Percentiles rank a stretch among this genome's conserved stretches.
Conservation (phyloP, 1,140 invertebrate species). For the Cyclina sinensis region DNA sequence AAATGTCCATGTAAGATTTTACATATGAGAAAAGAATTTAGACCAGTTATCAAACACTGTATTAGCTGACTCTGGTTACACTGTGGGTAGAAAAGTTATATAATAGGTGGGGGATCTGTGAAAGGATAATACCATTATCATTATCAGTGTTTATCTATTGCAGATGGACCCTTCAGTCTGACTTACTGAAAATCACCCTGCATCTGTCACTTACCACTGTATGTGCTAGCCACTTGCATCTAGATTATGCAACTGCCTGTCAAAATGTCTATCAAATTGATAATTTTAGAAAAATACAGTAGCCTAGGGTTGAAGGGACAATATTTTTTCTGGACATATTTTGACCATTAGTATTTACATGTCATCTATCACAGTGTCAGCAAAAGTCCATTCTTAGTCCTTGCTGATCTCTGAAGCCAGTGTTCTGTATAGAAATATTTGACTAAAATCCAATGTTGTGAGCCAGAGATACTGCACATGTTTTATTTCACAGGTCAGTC, state of each 20-base stretch:
- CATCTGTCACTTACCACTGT: background rate
- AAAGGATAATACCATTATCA: constrained; percentile 7
- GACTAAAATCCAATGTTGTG: too few species aligned
- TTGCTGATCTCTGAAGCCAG: background rate
- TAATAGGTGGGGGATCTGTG: background rate
- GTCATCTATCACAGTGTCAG: background rate
- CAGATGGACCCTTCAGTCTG: background rate
- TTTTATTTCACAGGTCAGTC: too few species aligned
- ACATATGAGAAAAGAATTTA: too few species aligned
- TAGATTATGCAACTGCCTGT: background rate
- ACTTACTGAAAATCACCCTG: background rate
- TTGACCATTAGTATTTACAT: constrained; percentile 3
- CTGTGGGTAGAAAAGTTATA: background rate
- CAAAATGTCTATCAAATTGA: background rate
- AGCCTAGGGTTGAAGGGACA: constrained; percentile 4
- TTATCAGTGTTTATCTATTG: background rate
- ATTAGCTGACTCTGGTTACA: too few species aligned
- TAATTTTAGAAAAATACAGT: background rate
- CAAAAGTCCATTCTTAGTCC: background rate
- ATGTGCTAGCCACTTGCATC: too few species aligned
- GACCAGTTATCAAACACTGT: too few species aligned
- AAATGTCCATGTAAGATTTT: too few species aligned
- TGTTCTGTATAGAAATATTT: too few species aligned
- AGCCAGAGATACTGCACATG: too few species aligned
- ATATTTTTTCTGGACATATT: constrained; percentile 12